Percentiles rank a stretch among this genome's conserved stretches.
Evolutionary conservation across 1,140 invertebrate species (phyloP).

Genomic region (Micrasema longulum): DNA sequence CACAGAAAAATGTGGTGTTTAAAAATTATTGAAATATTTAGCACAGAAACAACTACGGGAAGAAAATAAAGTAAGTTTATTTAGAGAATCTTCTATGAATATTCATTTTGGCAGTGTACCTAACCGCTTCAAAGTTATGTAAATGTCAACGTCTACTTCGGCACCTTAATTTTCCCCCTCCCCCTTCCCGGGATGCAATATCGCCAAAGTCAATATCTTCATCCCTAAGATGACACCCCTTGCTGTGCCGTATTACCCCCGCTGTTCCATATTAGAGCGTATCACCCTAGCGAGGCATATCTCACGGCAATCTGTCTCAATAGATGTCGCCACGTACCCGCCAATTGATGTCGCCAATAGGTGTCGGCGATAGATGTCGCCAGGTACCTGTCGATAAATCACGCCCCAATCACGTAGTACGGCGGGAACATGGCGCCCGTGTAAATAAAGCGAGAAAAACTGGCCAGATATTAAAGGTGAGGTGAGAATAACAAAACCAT

Average conservation of each 20-base stretch:
- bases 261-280: not conserved
- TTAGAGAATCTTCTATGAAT: too few relatives aligned
- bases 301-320: constrained; percentile 36
- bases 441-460: constrained; percentile 9
- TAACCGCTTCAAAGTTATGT: not conserved
- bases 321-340: constrained; percentile 23
- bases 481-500: too few relatives aligned
- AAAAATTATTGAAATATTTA: too few relatives aligned
- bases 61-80: too few relatives aligned
- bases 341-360: not conserved
- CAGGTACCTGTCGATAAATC: constrained; percentile 25
- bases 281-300: constrained; percentile 1
- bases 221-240: not conserved
- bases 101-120: too few relatives aligned
- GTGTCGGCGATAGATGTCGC: not conserved
- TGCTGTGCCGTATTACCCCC: too few relatives aligned
- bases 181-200: constrained; percentile 25
- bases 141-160: not conserved
- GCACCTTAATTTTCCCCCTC: constrained; percentile 10
- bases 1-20: too few relatives aligned
- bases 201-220: constrained; percentile 18
- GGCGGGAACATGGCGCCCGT: constrained; percentile 20
- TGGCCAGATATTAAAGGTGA: constrained; percentile 14
- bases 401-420: constrained; percentile 20
- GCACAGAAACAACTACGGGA: too few relatives aligned